Evolutionary conservation across 2,888 invertebrate species (phyloP), one percentile per base, ranked within the genome.

Genomic region (Caenorhabditis japonica): DNA sequence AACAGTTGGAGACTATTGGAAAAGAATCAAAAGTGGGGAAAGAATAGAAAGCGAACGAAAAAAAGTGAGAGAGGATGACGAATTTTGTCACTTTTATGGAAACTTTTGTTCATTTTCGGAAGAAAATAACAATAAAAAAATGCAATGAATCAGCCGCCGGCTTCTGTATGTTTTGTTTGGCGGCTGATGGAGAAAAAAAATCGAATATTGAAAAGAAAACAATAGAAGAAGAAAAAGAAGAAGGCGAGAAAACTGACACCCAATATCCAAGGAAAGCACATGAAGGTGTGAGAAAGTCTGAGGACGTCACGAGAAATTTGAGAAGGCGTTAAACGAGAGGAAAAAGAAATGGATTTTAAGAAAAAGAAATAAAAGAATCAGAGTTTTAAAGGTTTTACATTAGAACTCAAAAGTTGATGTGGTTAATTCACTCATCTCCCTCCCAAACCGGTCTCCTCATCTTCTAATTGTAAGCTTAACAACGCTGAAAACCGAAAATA

Each of bases 121-220:
- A n/a, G n/a, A n/a, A 44, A 27, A 25, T 19, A 43, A 53, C 12
- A 41, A 3, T n/a, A 41, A 3, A 17, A 10, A 13, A 17, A 5
- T 13, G 21, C 17, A 52, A 62, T 64, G 62, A 64, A 55, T 64
- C 62, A 62, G 46, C 52, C 27, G 4, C 21, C 3, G 2, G 55
- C 64, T 64, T 56, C 64, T 64, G 64, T 64, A 56, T 64, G 64
- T 52, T 58, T 51, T 13, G 51, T 41, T 27, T n/a, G 8, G 36
- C 17, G 13, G 12, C 23, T 27, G 34, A 44, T n/a, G n/a, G n/a
- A n/a, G n/a, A 27, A 36, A 23, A 19, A 38, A 19, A 49, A 21
- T 17, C n/a, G 23, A 47, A 34, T n/a, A n/a, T n/a, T n/a, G n/a
- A n/a, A 39, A 4, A 13, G 39, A 25, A 17, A 21, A 46, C 49